These are phyloP conservation scores for Oostethus manadensis DNA, from an alignment of 2,113 vertebrate genomes.

Conservation along the genomic window DNA sequence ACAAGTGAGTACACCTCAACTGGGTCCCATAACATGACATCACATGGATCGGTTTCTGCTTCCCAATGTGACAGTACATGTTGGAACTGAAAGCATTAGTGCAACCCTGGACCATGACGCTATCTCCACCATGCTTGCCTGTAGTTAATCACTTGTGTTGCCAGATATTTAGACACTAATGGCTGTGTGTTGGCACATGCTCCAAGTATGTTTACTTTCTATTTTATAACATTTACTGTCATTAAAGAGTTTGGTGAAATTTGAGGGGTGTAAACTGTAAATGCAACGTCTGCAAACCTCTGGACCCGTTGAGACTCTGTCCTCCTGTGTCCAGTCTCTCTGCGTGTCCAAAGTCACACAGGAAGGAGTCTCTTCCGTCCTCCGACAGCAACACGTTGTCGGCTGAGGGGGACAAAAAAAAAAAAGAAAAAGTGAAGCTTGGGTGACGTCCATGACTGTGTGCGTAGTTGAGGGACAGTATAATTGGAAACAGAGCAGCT, in stretches of 20 bases:
- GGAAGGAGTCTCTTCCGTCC: constrained; percentile 79
- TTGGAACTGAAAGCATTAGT: background rate
- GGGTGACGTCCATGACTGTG: constrained; percentile 26
- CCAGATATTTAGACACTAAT: too few species aligned
- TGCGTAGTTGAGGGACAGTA: constrained; percentile 20
- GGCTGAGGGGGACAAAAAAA: constrained; percentile 66
- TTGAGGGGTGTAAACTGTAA: background rate
- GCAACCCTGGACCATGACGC: too few species aligned
- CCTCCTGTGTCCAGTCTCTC: constrained; percentile 77
- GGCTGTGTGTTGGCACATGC: too few species aligned
- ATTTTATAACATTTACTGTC: background rate
- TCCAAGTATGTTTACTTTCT: background rate
- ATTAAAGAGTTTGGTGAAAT: background rate
- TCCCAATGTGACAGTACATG: too few species aligned
- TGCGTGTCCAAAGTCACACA: constrained; percentile 94
- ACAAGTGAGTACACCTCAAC: too few species aligned
- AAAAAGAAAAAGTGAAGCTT: background rate
- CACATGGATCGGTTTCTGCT: too few species aligned
- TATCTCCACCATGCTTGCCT: too few species aligned
- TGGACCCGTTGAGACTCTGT: constrained; percentile 64
- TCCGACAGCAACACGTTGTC: constrained; percentile 91
- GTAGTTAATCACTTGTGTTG: too few species aligned
- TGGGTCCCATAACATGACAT: too few species aligned
- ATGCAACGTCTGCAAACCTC: constrained; percentile 37
- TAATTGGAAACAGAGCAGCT: constrained; percentile 45